These are phyloP conservation scores for Telmatherina bonti DNA, from an alignment of 2,797 vertebrate genomes.

Conservation along the genomic window DNA sequence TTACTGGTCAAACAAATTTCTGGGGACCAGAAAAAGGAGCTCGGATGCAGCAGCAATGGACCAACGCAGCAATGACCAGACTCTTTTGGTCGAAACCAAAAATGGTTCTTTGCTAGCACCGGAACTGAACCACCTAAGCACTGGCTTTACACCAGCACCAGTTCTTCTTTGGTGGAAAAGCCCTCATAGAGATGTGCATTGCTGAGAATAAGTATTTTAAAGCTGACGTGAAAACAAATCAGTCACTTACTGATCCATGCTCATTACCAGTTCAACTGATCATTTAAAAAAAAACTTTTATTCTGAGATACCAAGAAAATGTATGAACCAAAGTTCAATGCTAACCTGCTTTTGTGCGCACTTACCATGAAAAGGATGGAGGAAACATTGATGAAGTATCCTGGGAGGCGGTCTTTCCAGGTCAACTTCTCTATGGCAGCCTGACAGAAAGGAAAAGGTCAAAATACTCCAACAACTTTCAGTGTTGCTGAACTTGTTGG, in stretches of 20 bases:
- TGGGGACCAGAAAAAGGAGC: no score
- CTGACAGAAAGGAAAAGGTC: conserved; percentile 49
- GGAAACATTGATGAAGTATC: conserved; percentile 92
- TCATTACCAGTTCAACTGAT: background rate
- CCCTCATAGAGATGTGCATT: background rate
- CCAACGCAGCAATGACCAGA: no score
- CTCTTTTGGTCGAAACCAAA: no score
- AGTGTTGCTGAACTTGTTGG: conserved; percentile 2
- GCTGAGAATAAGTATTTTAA: conserved; percentile 39
- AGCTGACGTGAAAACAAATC: conserved; percentile 24
- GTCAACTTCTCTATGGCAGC: conserved; percentile 87
- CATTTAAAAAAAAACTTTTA: conserved; percentile 21
- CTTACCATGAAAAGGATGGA: conserved; percentile 96
- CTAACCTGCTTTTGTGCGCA: conserved; percentile 3
- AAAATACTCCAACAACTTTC: conserved; percentile 10
- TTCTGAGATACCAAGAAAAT: conserved; percentile 1
- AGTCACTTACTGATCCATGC: conserved; percentile 2
- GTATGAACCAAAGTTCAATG: background rate
- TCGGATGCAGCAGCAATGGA: no score
- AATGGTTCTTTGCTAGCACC: no score
- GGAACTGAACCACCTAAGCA: no score
- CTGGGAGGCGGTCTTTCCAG: conserved; percentile 93
- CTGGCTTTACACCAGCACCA: no score
- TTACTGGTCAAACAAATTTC: no score
- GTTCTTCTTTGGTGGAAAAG: no score